Percentiles rank a stretch among this genome's conserved stretches.
Evolutionary conservation across 2,797 vertebrate species (phyloP).

Genomic region (Lacerta agilis): DNA sequence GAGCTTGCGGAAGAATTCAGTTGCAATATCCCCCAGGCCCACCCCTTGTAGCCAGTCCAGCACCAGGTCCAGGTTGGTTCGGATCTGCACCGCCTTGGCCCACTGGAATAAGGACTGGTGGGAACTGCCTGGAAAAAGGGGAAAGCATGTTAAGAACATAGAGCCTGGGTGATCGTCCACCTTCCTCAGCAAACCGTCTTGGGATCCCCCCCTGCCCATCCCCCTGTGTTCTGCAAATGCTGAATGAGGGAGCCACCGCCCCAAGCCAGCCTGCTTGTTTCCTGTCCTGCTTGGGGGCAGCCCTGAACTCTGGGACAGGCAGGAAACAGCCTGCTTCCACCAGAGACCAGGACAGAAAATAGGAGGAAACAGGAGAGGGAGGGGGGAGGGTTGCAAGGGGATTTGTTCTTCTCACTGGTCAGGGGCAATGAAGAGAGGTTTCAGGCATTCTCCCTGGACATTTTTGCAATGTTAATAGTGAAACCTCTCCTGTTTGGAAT

Average conservation of each 20-base stretch:
- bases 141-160: not conserved
- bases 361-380: conserved; percentile 46
- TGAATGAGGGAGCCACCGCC: not conserved
- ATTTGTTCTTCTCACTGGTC: not conserved
- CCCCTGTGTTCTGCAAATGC: not conserved
- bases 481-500: not conserved
- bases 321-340: conserved; percentile 41
- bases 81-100: conserved; percentile 92
- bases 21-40: conserved; percentile 91
- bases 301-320: conserved; percentile 37
- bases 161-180: no score
- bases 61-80: conserved; percentile 92
- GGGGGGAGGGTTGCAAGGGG: not conserved
- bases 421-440: not conserved
- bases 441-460: not conserved
- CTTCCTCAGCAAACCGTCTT: not conserved
- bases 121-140: conserved; percentile 64
- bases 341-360: conserved; percentile 54
- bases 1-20: conserved; percentile 92
- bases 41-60: conserved; percentile 92
- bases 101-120: conserved; percentile 91
- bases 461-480: not conserved
- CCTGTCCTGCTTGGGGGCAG: conserved; percentile 30
- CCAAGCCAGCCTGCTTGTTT: conserved; percentile 11
- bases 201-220: not conserved